Evolutionary conservation across 2,113 vertebrate genomes (phyloP), one percentile per base, ranked within the genome.

Genomic region (Dendrocopos noguchii): DNA sequence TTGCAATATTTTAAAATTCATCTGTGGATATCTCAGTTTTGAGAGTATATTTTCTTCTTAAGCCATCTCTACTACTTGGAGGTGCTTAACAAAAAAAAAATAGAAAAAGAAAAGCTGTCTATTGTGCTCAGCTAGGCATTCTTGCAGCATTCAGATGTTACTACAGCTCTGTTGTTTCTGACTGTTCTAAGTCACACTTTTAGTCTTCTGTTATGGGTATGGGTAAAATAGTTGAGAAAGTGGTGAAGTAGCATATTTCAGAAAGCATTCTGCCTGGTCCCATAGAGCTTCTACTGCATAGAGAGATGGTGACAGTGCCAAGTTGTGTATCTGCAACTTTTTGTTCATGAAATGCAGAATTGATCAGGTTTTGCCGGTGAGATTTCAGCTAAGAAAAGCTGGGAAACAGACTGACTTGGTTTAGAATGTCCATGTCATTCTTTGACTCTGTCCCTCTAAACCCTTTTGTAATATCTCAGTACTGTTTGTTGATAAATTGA

Each of bases 1-100:
- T 90, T 78, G 63, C 73, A 93, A 39, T 70, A n/a, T 86, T 93
- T 91, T 92, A 65, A 88, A 93, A 94, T 90, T 93, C 27, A 47
- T 93, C 87, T 84, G 63, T 91, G 79, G 70, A 66, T 92, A 73
- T 79, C 61, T 90, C 67, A 52, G 39, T 85, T 91, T 95, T 81
- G 85, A 83, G 68, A 56, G 21, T 80, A 56, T 84, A 44, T 91
- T 95, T 94, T 84, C 79, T 85, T 94, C 67, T 91, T 80, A 82
- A 89, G 33, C 85, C 57, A 63, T 78, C 57, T 80, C 12, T 92
- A 13, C 50, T 74, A 73, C 16, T 77, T 77, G 42, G 25, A 11
- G 3, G 4, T 80, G 68, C 57, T 57, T 87, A 33, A n/a, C n/a
- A n/a, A 50, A 64, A 87, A 93, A 64, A 8, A 11, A 52, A 65